Evolutionary conservation across 2,113 vertebrate genomes (phyloP).

Genomic region (Ranitomeya variabilis): DNA sequence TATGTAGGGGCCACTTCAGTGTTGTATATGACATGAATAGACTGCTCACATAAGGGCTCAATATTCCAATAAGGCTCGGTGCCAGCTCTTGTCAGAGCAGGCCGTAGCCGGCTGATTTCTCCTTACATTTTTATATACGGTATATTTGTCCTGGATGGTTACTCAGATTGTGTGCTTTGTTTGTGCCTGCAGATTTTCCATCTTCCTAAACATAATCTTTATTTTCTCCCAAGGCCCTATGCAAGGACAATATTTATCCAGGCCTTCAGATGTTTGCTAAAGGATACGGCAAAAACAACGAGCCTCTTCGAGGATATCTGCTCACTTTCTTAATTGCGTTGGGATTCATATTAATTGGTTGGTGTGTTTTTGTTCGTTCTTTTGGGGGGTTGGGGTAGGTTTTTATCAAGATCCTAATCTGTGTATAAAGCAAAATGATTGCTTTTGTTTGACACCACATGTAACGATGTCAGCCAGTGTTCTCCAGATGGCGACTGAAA

Average conservation of each 20-base stretch:
- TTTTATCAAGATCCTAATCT: background rate
- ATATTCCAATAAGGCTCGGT: background rate
- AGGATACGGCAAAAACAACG: conserved; percentile 98
- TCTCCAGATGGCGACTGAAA: no score
- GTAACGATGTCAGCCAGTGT: no score
- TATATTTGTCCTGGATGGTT: background rate
- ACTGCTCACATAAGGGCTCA: background rate
- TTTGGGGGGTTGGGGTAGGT: background rate
- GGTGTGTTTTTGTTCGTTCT: conserved; percentile 59
- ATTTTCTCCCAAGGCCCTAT: conserved; percentile 81
- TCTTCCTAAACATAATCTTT: background rate
- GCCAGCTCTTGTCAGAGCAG: background rate
- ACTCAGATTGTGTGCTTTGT: background rate
- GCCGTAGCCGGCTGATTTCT: no score
- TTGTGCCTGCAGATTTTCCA: background rate
- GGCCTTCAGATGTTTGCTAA: conserved; percentile 90
- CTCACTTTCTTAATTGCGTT: conserved; percentile 93
- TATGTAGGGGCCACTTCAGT: background rate
- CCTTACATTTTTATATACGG: background rate
- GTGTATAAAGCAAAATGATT: background rate
- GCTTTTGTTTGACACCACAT: no score
- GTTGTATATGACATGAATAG: background rate
- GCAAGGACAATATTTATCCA: conserved; percentile 98
- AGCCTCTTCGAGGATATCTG: conserved; percentile 93
- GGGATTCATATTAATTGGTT: conserved; percentile 97